Base-by-base conservation (phyloP, 2,888 invertebrate species). In the Thymelicus lineola region DNA sequence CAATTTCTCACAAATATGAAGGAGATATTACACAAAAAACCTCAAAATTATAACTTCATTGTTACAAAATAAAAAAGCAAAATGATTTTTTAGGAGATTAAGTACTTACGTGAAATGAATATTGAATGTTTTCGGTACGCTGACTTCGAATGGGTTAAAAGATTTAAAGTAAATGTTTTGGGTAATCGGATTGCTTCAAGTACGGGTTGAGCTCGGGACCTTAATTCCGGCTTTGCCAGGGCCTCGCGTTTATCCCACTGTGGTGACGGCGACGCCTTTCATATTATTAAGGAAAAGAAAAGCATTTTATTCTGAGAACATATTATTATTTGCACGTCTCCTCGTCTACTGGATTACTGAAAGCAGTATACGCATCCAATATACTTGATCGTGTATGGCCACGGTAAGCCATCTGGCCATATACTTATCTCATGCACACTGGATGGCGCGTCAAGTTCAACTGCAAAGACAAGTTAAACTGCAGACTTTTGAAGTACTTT, bases 141-240 rank as follows among this genome's bases (percentile, higher is more conserved):
- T 87, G 80, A 72, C 74, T 82, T 78, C 79, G 82, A 80, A 82
- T 77, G 76, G 78, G 77, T 79, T 80, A 81, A 79, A 79, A 80
- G 78, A 76, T 79, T 80, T 80, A 79, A 79, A 80, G 79, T 82
- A 86, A 85, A 85, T 82, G 86, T 85, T 80, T 80, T 73, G 72
- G 69, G 72, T 88, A 87, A 88, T 85, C 85, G 84, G 86, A 86
- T 88, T 86, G 63, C 58, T 48, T 63, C 48, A 55, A 69, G 69
- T 63, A 57, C 61, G 60, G 59, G 60, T 38, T 63, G 46, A 57
- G 48, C 46, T 50, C 50, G 48, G 57, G 48, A 55, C 15, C 57
- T 48, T 68, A 57, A 62, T 28, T 42, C 61, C 60, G n/a, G 62
- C 46, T 58, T 58, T 58, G 48, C 38, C 28, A 28, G 53, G 15